Evolutionary conservation across 2,888 invertebrate genomes (phyloP).

Genomic region (Opisthograptis luteolata): DNA sequence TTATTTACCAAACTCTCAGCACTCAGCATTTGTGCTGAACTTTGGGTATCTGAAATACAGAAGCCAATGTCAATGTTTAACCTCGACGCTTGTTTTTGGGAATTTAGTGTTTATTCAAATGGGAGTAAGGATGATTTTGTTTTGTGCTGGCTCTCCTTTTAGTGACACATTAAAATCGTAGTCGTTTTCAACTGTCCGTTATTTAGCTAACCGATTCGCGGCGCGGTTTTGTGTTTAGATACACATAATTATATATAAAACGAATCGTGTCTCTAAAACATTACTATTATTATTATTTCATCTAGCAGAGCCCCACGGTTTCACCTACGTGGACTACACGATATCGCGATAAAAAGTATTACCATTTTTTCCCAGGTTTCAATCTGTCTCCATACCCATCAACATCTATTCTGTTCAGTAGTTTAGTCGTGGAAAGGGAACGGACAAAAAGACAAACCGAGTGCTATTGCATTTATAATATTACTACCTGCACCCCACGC

Average conservation of each 20-base stretch:
- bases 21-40: slow-evolving; percentile 10
- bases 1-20: slow-evolving; percentile 1
- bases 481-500: too few species aligned
- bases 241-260: slow-evolving; percentile 5
- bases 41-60: slow-evolving; percentile 19
- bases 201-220: slow-evolving; percentile 38
- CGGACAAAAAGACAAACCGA: too few species aligned
- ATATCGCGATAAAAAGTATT: too few species aligned
- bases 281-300: too few species aligned
- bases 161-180: slow-evolving; percentile 46
- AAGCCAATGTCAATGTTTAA: slow-evolving; percentile 21
- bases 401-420: too few species aligned
- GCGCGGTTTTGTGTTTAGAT: slow-evolving; percentile 42
- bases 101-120: slow-evolving; percentile 5
- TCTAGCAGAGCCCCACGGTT: too few species aligned
- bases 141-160: slow-evolving; percentile 26
- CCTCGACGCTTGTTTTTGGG: neutral
- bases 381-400: too few species aligned
- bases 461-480: too few species aligned
- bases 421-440: too few species aligned
- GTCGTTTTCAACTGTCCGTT: slow-evolving; percentile 43
- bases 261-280: neutral
- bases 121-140: slow-evolving; percentile 8
- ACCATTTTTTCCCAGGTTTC: too few species aligned
- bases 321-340: too few species aligned